A percentile compares a stretch with the other conserved stretches of the same genome.
Conservation (phyloP, 2,113 vertebrate genomes). For the Danionella cerebrum region DNA sequence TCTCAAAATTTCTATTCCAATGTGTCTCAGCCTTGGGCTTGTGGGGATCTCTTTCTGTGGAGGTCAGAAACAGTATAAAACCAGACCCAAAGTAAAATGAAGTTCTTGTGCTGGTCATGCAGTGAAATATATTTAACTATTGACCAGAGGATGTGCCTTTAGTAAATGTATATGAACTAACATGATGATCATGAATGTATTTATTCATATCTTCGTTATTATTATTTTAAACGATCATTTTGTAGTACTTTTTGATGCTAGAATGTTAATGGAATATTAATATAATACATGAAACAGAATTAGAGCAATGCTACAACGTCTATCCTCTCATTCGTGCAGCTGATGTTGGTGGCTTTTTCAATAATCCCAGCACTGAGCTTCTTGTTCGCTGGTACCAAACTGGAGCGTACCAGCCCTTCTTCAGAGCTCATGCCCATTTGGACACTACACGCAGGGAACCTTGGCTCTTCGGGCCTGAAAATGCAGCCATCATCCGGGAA, state of each 20-base stretch:
- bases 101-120: neutral
- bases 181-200: too few relatives aligned
- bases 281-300: too few relatives aligned
- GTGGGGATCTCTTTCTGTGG: conserved; percentile 85
- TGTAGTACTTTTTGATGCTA: too few relatives aligned
- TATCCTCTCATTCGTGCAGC: conserved; percentile 60
- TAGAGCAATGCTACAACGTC: too few relatives aligned
- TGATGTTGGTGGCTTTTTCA: conserved; percentile 87
- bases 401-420: conserved; percentile 87
- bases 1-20: conserved; percentile 81
- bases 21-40: conserved; percentile 81
- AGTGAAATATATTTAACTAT: neutral
- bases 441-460: conserved; percentile 85
- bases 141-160: neutral
- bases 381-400: conserved; percentile 89
- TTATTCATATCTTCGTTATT: too few relatives aligned
- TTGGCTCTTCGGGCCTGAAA: conserved; percentile 79
- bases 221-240: too few relatives aligned
- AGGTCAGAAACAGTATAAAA: conserved; percentile 57
- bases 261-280: too few relatives aligned
- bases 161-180: too few relatives aligned
- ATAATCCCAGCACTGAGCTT: conserved; percentile 75
- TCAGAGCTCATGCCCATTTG: conserved; percentile 83
- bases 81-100: neutral
- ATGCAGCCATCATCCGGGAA: conserved; percentile 69